A percentile compares a stretch with the other conserved stretches of the same genome.
Conservation (phyloP, 2,888 invertebrate species). For the Coleophora flavipennella region DNA sequence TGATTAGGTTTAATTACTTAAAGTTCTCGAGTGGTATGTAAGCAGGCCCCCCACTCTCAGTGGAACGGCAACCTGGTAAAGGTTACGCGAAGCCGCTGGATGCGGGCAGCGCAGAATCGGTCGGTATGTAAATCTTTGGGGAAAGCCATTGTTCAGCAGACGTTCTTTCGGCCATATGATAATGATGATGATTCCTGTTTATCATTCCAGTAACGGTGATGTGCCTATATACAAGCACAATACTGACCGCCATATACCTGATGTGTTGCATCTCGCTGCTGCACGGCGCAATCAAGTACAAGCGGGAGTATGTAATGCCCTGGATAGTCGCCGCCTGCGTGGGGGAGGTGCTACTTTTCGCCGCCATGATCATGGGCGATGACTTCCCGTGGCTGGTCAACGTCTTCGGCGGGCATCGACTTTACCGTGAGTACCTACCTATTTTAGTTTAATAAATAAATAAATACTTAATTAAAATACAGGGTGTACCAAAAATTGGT, state of each 20-base stretch:
- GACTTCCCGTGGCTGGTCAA: slow-evolving; percentile 52
- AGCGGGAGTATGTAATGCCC: slow-evolving; percentile 57
- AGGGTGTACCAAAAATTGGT: too few relatives aligned
- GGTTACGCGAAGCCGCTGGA: too few relatives aligned
- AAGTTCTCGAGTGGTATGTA: too few relatives aligned
- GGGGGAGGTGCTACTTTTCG: slow-evolving; percentile 42
- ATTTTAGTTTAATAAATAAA: too few relatives aligned
- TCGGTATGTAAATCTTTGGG: too few relatives aligned
- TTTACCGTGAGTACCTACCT: slow-evolving; percentile 50
- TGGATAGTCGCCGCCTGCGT: slow-evolving; percentile 61
- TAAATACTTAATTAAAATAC: too few relatives aligned
- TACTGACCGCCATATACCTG: slow-evolving; percentile 56
- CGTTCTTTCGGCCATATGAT: too few relatives aligned
- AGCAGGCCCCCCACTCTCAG: too few relatives aligned
- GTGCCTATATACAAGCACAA: slow-evolving; percentile 58
- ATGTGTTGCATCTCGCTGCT: slow-evolving; percentile 62
- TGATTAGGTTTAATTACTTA: too few relatives aligned
- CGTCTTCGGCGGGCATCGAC: slow-evolving; percentile 53
- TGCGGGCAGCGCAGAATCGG: too few relatives aligned
- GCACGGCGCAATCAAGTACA: slow-evolving; percentile 61
- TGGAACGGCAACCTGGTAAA: too few relatives aligned
- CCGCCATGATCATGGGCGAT: slow-evolving; percentile 46
- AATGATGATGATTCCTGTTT: neutral
- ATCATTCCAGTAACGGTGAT: slow-evolving; percentile 55
- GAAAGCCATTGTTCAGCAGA: too few relatives aligned